These are phyloP conservation scores for Tiliqua scincoides DNA, from an alignment of 2,113 vertebrate genomes.

Conservation along the genomic window DNA sequence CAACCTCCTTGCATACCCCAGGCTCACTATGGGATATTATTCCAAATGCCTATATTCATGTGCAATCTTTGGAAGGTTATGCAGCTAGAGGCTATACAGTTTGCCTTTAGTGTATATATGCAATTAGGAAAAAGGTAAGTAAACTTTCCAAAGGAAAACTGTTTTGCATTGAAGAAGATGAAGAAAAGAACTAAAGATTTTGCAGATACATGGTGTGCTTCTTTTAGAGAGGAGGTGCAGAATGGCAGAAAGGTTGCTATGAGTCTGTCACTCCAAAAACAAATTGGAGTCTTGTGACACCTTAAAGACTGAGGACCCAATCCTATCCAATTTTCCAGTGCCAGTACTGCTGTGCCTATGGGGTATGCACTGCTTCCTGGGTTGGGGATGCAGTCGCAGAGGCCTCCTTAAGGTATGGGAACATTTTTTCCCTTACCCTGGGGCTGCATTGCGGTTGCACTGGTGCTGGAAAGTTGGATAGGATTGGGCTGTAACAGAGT, in stretches of 20 bases:
- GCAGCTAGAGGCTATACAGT: neutral
- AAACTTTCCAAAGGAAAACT: neutral
- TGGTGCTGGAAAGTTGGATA: too few relatives aligned
- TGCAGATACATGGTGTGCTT: too few relatives aligned
- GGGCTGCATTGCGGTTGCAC: too few relatives aligned
- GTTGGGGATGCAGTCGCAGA: too few relatives aligned
- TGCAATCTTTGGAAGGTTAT: neutral
- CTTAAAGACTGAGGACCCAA: too few relatives aligned
- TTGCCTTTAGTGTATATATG: neutral
- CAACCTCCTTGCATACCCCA: neutral
- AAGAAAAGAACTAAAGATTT: neutral
- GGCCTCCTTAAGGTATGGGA: too few relatives aligned
- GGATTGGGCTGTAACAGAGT: too few relatives aligned
- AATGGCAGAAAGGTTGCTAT: neutral
- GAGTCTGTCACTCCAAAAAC: neutral
- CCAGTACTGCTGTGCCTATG: too few relatives aligned
- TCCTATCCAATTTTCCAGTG: too few relatives aligned
- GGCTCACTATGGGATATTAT: neutral
- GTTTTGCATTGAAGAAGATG: neutral
- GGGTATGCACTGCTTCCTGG: too few relatives aligned
- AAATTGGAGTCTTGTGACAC: neutral
- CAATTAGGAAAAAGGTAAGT: neutral
- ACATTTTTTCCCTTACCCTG: too few relatives aligned
- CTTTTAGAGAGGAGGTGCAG: too few relatives aligned
- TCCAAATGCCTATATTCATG: neutral